Evolutionary conservation across 2,113 vertebrate genomes (phyloP).

Genomic region (Talpa occidentalis): DNA sequence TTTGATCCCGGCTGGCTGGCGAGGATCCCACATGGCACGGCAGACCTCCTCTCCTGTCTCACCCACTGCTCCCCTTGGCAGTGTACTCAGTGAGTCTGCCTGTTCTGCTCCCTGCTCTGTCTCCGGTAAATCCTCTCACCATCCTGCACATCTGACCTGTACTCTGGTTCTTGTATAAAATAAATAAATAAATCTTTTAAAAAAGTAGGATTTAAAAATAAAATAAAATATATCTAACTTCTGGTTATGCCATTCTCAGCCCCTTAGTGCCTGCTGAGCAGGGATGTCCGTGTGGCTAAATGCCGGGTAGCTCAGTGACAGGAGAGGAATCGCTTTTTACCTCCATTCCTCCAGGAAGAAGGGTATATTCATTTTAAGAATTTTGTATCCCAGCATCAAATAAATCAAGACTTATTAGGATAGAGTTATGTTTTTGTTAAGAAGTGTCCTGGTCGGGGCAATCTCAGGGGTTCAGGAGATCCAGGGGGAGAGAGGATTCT

Average conservation of each 20-base stretch:
- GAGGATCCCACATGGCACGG: too few relatives aligned
- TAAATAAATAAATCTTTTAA: too few relatives aligned
- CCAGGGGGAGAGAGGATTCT: background rate
- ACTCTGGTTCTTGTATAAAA: too few relatives aligned
- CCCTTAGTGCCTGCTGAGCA: background rate
- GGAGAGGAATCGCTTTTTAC: background rate
- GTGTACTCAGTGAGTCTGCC: too few relatives aligned
- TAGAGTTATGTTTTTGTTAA: background rate
- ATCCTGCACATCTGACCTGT: too few relatives aligned
- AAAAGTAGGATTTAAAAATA: too few relatives aligned
- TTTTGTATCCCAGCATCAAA: background rate
- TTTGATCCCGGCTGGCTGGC: too few relatives aligned
- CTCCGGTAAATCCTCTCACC: too few relatives aligned
- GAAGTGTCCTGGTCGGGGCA: background rate
- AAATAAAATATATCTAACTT: background rate
- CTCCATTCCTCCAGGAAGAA: background rate
- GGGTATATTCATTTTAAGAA: background rate
- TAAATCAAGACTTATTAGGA: background rate
- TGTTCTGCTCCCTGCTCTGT: too few relatives aligned
- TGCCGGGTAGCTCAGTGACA: background rate
- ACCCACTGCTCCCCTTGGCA: too few relatives aligned
- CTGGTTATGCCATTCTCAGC: background rate
- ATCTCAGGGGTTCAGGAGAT: background rate
- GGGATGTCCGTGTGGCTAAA: background rate
- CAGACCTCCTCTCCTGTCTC: too few relatives aligned